Conservation (phyloP, 2,888 invertebrate genomes). For the Gortyna flavago region DNA sequence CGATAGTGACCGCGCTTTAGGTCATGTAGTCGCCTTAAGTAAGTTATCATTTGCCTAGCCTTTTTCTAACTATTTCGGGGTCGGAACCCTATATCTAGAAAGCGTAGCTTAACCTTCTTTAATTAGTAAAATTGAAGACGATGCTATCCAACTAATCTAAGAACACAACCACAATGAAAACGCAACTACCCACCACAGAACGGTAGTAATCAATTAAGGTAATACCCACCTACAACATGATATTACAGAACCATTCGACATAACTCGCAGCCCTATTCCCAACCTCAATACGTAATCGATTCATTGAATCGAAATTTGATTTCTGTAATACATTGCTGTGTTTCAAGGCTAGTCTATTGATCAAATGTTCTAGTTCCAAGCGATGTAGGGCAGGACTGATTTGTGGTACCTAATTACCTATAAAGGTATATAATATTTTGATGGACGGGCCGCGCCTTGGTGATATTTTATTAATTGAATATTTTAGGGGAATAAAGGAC, state of each 20-base stretch:
- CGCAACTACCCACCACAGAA: no score
- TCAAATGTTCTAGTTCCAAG: conserved; percentile 55
- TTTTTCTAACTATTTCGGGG: no score
- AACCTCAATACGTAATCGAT: conserved; percentile 53
- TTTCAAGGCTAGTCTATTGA: conserved; percentile 63
- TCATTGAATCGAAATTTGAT: conserved; percentile 60
- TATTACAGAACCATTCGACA: conserved; percentile 4
- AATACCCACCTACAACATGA: not conserved
- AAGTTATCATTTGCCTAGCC: no score
- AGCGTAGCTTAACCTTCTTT: no score
- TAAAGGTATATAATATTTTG: conserved; percentile 50
- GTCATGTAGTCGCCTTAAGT: no score
- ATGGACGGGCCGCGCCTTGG: conserved; percentile 45
- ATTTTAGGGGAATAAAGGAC: conserved; percentile 36
- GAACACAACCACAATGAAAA: not conserved
- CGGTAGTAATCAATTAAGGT: conserved; percentile 5
- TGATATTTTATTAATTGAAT: conserved; percentile 42
- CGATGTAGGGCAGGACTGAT: conserved; percentile 59
- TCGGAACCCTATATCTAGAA: no score
- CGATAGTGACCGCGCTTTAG: no score
- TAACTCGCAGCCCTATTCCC: conserved; percentile 22
- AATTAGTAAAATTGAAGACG: not conserved
- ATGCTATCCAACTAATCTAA: not conserved
- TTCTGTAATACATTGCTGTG: conserved; percentile 48
- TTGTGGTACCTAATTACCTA: conserved; percentile 52